Percentiles rank a stretch among this genome's conserved stretches.
phyloP scores from a whole-genome alignment of 1,140 invertebrate genomes.

The Drosophila sp. region DNA sequence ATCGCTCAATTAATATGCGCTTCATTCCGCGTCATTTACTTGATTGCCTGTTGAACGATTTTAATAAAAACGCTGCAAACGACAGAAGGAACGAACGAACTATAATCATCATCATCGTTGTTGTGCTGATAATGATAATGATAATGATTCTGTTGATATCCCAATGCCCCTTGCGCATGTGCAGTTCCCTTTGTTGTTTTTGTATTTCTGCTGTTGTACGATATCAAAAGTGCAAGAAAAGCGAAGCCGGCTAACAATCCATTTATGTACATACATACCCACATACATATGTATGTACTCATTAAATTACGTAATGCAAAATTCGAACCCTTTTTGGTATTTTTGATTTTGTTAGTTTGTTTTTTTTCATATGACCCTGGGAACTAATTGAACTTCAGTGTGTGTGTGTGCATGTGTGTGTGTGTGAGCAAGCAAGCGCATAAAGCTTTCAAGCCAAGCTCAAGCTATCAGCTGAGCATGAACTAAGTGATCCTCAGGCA shows the following conservation, averaged over 20 bases:
- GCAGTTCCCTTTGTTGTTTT: conserved; percentile 8
- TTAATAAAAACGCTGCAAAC: conserved; percentile 31
- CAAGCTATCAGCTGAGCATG: conserved; percentile 49
- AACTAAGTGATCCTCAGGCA: conserved; percentile 42
- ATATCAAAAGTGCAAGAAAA: conserved; percentile 30
- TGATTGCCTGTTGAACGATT: conserved; percentile 40
- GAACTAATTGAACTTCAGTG: conserved; percentile 22
- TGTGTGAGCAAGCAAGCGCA: background rate
- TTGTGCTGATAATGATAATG: conserved; percentile 33
- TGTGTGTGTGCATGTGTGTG: conserved; percentile 18
- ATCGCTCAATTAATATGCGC: conserved; percentile 48
- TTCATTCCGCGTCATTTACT: conserved; percentile 38
- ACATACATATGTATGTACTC: background rate
- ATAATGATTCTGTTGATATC: conserved; percentile 3
- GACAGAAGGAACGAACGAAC: background rate
- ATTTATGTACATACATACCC: background rate
- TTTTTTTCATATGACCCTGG: conserved; percentile 36
- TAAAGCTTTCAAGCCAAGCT: conserved; percentile 24
- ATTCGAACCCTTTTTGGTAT: conserved; percentile 41
- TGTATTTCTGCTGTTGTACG: conserved; percentile 9
- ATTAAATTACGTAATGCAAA: conserved; percentile 42
- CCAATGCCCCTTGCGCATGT: background rate
- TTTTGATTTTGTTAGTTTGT: background rate
- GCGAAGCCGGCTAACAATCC: conserved; percentile 25
- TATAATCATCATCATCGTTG: background rate